Conservation (phyloP, 2,797 vertebrate species). For the Phrynocephalus vlangalii region DNA sequence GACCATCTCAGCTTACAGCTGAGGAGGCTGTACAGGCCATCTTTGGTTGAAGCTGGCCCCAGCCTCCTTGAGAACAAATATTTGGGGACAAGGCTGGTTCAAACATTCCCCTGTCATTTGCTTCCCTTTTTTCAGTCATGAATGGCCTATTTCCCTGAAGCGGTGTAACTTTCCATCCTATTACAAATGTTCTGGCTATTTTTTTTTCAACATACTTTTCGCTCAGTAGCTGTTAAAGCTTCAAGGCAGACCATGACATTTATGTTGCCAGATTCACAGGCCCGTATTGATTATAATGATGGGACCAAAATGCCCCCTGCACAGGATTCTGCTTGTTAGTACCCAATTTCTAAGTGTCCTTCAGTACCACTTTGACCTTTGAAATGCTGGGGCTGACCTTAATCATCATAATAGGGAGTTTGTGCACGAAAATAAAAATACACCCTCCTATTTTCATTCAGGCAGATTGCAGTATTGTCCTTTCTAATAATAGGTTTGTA, state of each 20-base stretch:
- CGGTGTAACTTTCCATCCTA: not conserved
- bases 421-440: not conserved
- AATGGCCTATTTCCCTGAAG: not conserved
- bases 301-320: not conserved
- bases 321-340: not conserved
- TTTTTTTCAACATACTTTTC: not conserved
- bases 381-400: conserved; percentile 24
- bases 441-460: conserved; percentile 17
- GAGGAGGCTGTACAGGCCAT: not conserved
- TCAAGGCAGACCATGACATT: not conserved
- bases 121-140: not conserved
- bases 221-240: not conserved
- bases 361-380: conserved; percentile 12
- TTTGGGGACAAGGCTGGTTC: not conserved
- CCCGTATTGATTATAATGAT: not conserved
- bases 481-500: conserved; percentile 12
- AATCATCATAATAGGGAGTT: conserved; percentile 11
- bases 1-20: not conserved
- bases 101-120: not conserved
- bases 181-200: not conserved
- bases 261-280: not conserved
- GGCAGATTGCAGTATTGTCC: conserved; percentile 24
- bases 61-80: not conserved
- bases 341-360: conserved; percentile 5
- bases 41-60: not conserved